Conservation (phyloP, 1,140 invertebrate genomes). For the Leguminivora glycinivorella region DNA sequence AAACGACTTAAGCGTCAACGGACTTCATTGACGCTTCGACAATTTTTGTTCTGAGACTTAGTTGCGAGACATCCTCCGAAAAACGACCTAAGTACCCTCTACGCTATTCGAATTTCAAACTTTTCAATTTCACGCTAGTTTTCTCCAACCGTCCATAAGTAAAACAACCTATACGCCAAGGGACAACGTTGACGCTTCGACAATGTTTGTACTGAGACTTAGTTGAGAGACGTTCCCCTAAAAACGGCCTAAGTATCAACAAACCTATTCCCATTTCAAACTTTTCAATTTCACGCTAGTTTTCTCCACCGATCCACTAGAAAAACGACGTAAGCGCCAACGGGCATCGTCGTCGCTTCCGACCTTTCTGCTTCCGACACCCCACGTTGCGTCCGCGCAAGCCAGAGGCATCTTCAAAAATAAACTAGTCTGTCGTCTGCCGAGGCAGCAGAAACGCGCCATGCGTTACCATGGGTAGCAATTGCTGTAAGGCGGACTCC, state of each 20-base stretch:
- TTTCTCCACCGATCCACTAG: not conserved
- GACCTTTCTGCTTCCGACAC: not conserved
- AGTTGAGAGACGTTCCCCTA: no score
- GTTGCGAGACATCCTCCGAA: not conserved
- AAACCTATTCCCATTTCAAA: not conserved
- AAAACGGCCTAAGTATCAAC: not conserved
- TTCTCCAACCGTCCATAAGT: not conserved
- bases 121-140: not conserved
- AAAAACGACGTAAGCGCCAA: not conserved
- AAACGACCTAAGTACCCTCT: not conserved
- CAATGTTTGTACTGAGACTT: not conserved
- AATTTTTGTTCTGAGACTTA: not conserved
- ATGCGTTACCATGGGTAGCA: conserved; percentile 7
- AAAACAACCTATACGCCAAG: not conserved
- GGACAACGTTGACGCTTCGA: not conserved
- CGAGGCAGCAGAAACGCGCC: not conserved
- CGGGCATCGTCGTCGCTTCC: not conserved
- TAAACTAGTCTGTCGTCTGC: not conserved
- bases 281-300: not conserved
- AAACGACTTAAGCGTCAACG: not conserved
- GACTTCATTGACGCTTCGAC: not conserved
- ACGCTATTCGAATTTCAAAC: not conserved
- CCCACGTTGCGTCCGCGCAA: not conserved
- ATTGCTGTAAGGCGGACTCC: conserved; percentile 10
- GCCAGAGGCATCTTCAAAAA: not conserved